Evolutionary conservation across 2,888 invertebrate species (phyloP), one percentile per base, ranked within the genome.

Genomic region (Lacanobia wlatinum): DNA sequence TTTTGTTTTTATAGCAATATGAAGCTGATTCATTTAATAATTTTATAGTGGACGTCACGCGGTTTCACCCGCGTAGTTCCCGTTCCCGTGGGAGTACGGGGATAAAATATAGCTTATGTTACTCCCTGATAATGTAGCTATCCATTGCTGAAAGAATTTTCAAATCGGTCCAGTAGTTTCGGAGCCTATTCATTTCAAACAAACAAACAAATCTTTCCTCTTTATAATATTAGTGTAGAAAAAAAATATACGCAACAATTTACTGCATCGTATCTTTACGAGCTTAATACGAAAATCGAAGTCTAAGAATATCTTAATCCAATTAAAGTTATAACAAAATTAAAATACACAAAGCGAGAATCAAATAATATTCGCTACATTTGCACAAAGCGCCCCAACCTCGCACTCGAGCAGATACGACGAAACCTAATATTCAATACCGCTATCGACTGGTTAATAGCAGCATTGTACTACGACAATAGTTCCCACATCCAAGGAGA

Each of bases 401-500:
- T 68, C 53, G 23, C 53, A 70, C 65, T 66, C 55, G 60, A 69
- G 68, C 72, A 77, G 77, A 83, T 74, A 81, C 81, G 46, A 74
- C 69, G 82, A 70, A 77, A 84, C 66, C 71, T 82, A 83, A 85
- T 83, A 87, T 83, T 81, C 82, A 82, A 87, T 83, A 81, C 76
- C 62, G 78, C 80, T 79, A 85, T 75, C 73, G 77, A 83, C 78
- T 82, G 76, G 73, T 75, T 79, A 82, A 78, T 87, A 84, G 79
- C 63, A 77, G 76, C 77, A 80, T 83, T 83, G 79, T 84, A 62
- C 73, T 73, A 80, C 70, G 66, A 87, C 85, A 87, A 84, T 87
- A 88, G 87, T 85, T 87, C 84, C 86, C 89, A 89, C 90, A 88
- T 87, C 88, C 91, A 90, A 90, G 90, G 90, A 93, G 91, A 92